Conservation (phyloP, 2,888 invertebrate genomes). For the Polylopha cassiicola region DNA sequence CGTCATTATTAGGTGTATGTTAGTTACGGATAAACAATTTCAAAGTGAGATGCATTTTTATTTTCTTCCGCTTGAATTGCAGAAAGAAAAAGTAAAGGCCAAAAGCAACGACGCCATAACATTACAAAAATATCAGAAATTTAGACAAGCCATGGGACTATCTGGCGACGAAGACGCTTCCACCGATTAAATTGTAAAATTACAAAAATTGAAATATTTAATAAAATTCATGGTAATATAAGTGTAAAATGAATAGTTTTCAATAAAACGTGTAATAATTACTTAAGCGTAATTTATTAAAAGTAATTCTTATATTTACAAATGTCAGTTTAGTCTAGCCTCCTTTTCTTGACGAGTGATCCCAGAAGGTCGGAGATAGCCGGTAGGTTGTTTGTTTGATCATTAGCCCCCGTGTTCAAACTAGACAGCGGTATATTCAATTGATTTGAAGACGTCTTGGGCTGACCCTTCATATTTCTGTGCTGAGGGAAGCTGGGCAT, state of each 20-base stretch:
- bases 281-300: conserved; percentile 27
- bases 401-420: conserved; percentile 79
- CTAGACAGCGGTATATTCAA: conserved; percentile 65
- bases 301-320: conserved; percentile 26
- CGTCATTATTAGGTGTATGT: too few relatives aligned
- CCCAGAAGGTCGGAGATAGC: conserved; percentile 90
- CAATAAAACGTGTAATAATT: conserved; percentile 33
- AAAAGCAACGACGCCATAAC: conserved; percentile 46
- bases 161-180: conserved; percentile 65
- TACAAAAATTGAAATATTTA: conserved; percentile 38
- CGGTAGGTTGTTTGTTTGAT: conserved; percentile 85
- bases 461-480: conserved; percentile 84
- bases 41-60: conserved; percentile 17
- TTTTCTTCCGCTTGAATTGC: conserved; percentile 27
- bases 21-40: too few relatives aligned
- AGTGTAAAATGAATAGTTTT: conserved; percentile 29
- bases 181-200: conserved; percentile 46
- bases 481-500: conserved; percentile 99
- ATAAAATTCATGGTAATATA: conserved; percentile 26
- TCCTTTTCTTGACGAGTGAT: conserved; percentile 87
- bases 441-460: conserved; percentile 54
- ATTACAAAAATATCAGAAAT: conserved; percentile 57
- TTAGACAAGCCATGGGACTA: conserved; percentile 65
- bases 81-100: conserved; percentile 64
- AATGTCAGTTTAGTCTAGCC: conserved; percentile 78